These are phyloP conservation scores for Girardia tigrina DNA, from an alignment of 2,888 invertebrate genomes.

Conservation along the genomic window DNA sequence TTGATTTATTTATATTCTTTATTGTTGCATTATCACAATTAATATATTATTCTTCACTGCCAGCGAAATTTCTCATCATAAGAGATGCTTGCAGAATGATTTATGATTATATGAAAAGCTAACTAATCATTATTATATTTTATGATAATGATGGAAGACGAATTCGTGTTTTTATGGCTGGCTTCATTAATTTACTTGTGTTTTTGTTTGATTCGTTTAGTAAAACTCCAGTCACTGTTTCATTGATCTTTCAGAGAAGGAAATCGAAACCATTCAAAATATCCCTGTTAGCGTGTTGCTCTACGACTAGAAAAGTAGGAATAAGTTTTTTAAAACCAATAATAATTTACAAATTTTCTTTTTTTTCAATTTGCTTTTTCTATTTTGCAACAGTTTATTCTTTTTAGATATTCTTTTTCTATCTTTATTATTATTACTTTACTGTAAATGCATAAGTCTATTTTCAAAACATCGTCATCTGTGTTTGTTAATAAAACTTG, in stretches of 20 bases:
- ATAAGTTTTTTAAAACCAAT: neutral
- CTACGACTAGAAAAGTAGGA: neutral
- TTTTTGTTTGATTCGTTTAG: neutral
- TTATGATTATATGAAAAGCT: neutral
- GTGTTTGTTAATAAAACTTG: neutral
- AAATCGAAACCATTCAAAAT: constrained; percentile 1
- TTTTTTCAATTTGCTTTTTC: neutral
- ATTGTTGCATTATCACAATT: too few relatives aligned
- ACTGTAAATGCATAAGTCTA: neutral
- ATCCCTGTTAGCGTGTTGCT: constrained; percentile 15
- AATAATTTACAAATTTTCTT: neutral
- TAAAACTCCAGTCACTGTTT: neutral
- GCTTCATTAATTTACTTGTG: constrained; percentile 4
- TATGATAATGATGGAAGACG: neutral
- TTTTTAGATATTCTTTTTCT: neutral
- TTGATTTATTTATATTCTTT: too few relatives aligned
- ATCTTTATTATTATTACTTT: neutral
- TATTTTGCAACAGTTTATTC: neutral
- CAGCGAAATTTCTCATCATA: neutral
- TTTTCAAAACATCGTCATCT: neutral
- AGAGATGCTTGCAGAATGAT: neutral
- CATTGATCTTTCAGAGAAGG: constrained; percentile 23
- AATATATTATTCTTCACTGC: too few relatives aligned
- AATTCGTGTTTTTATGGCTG: neutral
- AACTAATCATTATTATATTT: too few relatives aligned